Evolutionary conservation across 2,888 invertebrate species (phyloP).

Genomic region (Acleris cristana): DNA sequence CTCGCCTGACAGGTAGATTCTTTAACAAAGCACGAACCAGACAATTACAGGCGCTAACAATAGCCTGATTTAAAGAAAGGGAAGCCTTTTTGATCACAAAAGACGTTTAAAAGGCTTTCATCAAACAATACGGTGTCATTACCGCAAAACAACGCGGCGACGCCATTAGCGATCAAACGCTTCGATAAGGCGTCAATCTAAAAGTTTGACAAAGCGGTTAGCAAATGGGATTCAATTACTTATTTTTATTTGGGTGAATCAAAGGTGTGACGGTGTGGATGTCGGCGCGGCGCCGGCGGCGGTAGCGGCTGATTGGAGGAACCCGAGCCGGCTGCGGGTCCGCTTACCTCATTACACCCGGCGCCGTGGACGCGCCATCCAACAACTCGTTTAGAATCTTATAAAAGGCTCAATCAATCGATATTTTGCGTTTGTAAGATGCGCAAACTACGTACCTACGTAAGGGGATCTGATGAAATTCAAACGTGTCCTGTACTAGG

Average conservation of each 20-base stretch:
- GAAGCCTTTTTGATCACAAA: constrained; percentile 24
- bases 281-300: no score
- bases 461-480: no score
- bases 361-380: no score
- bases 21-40: constrained; percentile 12
- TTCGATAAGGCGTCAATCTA: constrained; percentile 35
- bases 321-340: constrained; percentile 48
- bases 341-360: constrained; percentile 71
- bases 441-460: no score
- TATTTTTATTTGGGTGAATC: constrained; percentile 62
- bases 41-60: constrained; percentile 29
- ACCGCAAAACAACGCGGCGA: constrained; percentile 22
- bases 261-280: constrained; percentile 69
- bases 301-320: constrained; percentile 17
- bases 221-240: constrained; percentile 60
- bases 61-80: constrained; percentile 25
- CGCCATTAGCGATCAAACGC: constrained; percentile 39
- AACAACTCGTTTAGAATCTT: no score
- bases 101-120: constrained; percentile 31
- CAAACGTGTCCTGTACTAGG: no score
- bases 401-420: no score
- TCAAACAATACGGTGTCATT: constrained; percentile 32
- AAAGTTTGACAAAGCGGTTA: constrained; percentile 39
- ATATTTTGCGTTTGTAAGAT: no score
- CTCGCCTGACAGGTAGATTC: neutral